Evolutionary conservation across 2,113 vertebrate species (phyloP).

Genomic region (Aphelocoma coerulescens): DNA sequence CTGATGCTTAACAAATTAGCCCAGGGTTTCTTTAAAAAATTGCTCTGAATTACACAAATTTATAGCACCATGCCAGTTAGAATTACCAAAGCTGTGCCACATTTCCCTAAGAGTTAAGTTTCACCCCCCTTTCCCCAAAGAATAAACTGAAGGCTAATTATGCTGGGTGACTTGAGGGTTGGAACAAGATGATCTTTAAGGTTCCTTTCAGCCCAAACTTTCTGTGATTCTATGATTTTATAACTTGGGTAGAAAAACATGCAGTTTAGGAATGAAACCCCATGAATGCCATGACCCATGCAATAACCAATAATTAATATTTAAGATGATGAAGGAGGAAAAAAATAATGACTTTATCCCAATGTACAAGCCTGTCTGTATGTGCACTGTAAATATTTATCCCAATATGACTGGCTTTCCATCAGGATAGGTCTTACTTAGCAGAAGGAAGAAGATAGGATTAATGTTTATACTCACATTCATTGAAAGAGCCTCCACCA

Average conservation of each 20-base stretch:
- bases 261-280: background rate
- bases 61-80: rapidly evolving
- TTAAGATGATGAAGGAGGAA: background rate
- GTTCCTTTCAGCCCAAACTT: background rate
- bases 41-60: background rate
- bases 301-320: background rate
- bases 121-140: background rate
- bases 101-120: background rate
- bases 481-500: background rate
- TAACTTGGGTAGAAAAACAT: background rate
- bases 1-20: background rate
- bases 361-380: background rate
- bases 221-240: background rate
- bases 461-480: background rate
- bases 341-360: background rate
- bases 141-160: background rate
- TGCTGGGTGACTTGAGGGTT: background rate
- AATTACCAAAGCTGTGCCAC: background rate
- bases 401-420: background rate
- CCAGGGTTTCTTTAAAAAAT: background rate
- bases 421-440: background rate
- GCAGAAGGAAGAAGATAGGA: background rate
- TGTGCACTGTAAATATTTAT: background rate
- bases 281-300: background rate
- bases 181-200: background rate